Base-by-base conservation (phyloP, 37 sponge, comb jelly and placozoan genomes). In the Ephydatia muelleri region DNA sequence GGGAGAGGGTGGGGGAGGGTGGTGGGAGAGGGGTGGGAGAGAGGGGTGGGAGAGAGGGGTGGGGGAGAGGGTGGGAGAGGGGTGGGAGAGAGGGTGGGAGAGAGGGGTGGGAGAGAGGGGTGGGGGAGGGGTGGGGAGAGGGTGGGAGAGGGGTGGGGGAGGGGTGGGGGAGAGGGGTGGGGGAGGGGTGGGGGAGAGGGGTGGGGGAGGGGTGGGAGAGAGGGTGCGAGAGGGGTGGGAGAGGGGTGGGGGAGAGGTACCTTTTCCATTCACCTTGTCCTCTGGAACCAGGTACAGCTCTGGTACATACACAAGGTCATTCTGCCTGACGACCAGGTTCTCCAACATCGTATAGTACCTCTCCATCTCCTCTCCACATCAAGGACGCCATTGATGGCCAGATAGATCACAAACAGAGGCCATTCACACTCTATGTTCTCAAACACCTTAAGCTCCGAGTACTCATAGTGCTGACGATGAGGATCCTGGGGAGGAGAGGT, bases 371-470 rank as follows among this genome's bases (percentile, higher is more conserved):
- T n/a, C n/a, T 87, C 37, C 13, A 77, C 88, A 0, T 33, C 70
- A 26, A 97, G 91, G 29, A 92, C 33, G 29, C 88, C 88, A 49
- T 92, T 95, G 40, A 97, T 79, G 38, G 83, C 49, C 23, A 92
- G 85, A 67, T 79, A 92, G 85, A 72, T 35, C 43, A 97, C 76
- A 76, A 95, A 97, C 40, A 97, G 68, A 0, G 97, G 97, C 97
- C 97, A 97, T 65, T 97, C 97, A 80, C 97, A 97, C 85, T 97
- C 97, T 39, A 97, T 93, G 80, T 92, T 92, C 80, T 95, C 95
- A 88, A 97, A 97, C 32, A 85, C 72, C 77, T 95, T 97, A 79
- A 97, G 80, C 70, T 97, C 97, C 68, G 93, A 88, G 2, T 91
- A 93, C 29, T 95, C 88, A 80, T 97, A 97, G 68, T 97, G 89